phyloP scores from a whole-genome alignment of 2,888 invertebrate species.

The Cephus rjabovi region DNA sequence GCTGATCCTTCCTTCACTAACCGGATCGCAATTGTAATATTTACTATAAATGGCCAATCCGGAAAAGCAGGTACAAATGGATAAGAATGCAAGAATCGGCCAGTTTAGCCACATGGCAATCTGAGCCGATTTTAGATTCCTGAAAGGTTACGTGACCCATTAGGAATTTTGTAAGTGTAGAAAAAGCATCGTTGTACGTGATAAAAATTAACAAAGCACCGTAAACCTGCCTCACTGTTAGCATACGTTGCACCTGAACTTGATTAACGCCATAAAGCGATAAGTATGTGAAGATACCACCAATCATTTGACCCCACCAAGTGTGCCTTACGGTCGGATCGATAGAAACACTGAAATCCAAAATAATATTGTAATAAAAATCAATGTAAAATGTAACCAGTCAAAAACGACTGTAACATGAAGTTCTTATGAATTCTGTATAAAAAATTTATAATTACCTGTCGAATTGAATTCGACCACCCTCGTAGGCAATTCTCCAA shows the following conservation, averaged over 20 bases:
- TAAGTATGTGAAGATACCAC: constrained; percentile 84
- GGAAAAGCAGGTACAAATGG: constrained; percentile 73
- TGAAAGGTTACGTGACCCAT: constrained; percentile 29
- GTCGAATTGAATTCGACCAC: constrained; percentile 77
- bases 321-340: constrained; percentile 88
- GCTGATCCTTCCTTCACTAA: constrained; percentile 71
- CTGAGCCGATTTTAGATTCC: constrained; percentile 77
- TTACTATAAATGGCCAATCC: constrained; percentile 89
- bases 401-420: constrained; percentile 5
- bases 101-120: constrained; percentile 82
- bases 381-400: not conserved
- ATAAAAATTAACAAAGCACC: constrained; percentile 7
- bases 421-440: constrained; percentile 37
- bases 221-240: constrained; percentile 72
- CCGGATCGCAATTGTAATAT: constrained; percentile 86
- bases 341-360: constrained; percentile 73
- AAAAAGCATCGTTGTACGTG: not conserved
- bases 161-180: not conserved
- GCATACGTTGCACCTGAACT: constrained; percentile 81
- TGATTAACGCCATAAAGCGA: constrained; percentile 91
- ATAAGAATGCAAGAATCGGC: constrained; percentile 82
- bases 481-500: constrained; percentile 77
- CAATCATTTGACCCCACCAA: constrained; percentile 84
- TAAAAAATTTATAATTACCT: constrained; percentile 67
- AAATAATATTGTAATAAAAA: not conserved